phyloP scores from a whole-genome alignment of 2,113 vertebrate species.

The Mirounga angustirostris region DNA sequence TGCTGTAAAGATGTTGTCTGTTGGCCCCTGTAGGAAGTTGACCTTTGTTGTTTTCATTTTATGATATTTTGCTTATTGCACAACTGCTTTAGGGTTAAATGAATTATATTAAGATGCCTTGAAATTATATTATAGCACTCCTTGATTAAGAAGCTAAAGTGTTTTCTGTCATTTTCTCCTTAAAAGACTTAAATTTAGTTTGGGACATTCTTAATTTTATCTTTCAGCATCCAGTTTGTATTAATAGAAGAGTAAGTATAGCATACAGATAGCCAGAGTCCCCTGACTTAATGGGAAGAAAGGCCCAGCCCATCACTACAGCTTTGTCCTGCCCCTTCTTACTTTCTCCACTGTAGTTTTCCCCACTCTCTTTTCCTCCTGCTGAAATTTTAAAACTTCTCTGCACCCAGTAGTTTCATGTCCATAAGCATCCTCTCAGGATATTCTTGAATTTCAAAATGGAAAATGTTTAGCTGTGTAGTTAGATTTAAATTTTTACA shows the following conservation, averaged over 20 bases:
- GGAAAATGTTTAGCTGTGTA: not conserved
- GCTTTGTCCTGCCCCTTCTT: not conserved
- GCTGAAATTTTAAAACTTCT: conserved; percentile 5
- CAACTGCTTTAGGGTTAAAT: conserved; percentile 85
- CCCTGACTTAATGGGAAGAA: not conserved
- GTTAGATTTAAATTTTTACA: conserved; percentile 55
- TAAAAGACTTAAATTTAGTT: conserved; percentile 72
- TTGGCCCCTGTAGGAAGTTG: conserved; percentile 74
- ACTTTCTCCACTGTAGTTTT: not conserved
- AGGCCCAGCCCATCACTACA: not conserved
- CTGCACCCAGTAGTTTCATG: not conserved
- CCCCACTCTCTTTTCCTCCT: not conserved
- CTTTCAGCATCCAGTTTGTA: conserved; percentile 18
- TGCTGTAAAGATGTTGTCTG: conserved; percentile 80
- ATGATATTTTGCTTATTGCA: conserved; percentile 83
- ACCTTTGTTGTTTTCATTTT: conserved; percentile 81
- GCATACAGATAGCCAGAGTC: not conserved
- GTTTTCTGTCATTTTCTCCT: conserved; percentile 78
- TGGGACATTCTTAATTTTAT: conserved; percentile 49
- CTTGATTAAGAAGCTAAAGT: conserved; percentile 77
- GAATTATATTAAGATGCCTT: conserved; percentile 85
- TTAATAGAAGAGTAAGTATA: not conserved
- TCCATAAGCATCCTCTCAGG: conserved; percentile 29
- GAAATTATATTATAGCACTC: conserved; percentile 83
- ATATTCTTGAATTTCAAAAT: conserved; percentile 60